Base-by-base conservation (phyloP, 2,888 invertebrate genomes). In the Acronicta aceris region DNA sequence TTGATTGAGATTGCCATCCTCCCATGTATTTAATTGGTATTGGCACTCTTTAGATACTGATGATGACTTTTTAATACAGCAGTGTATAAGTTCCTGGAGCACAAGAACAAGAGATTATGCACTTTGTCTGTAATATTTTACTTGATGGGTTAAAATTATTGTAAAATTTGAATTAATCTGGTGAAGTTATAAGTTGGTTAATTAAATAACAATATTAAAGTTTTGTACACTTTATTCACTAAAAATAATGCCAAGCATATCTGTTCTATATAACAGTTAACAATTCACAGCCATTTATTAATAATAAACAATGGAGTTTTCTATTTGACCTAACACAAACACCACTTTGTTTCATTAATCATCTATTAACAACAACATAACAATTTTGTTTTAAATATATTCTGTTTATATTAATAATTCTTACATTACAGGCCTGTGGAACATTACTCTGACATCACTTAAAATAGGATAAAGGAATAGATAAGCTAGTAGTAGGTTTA, bases 231-330 rank as follows among this genome's bases (percentile, higher is more conserved):
- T 93, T 91, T 92, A 92, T 87, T 87, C 86, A 89, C 88, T 84
- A 84, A 91, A 89, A 90, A 89, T 90, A 91, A 89, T 89, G 91
- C 89, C 86, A 92, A 92, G 93, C 86, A 87, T 87, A 88, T 88
- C 81, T 84, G 80, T 82, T 86, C 85, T 90, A 89, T 86, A 86
- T 88, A 92, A 91, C 90, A 91, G 81, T 88, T 92, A 93, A 93
- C 91, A 93, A 89, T 92, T 94, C 94, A 94, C 93, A 94, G 94
- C 94, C 93, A 83, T 92, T 89, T 79, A 90, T 89, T 83, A 88
- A 88, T 87, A 66, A 82, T 78, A 76, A 78, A 81, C 59, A n/a
- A 77, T 71, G 55, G 55, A 72, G 65, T 76, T 74, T 25, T 71
- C 71, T 76, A 80, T 64, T 58, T 51, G 57, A 76, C 73, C 10